Evolutionary conservation across 2,113 vertebrate genomes (phyloP), one percentile per base, ranked within the genome.

Genomic region (Quiscalus mexicanus): DNA sequence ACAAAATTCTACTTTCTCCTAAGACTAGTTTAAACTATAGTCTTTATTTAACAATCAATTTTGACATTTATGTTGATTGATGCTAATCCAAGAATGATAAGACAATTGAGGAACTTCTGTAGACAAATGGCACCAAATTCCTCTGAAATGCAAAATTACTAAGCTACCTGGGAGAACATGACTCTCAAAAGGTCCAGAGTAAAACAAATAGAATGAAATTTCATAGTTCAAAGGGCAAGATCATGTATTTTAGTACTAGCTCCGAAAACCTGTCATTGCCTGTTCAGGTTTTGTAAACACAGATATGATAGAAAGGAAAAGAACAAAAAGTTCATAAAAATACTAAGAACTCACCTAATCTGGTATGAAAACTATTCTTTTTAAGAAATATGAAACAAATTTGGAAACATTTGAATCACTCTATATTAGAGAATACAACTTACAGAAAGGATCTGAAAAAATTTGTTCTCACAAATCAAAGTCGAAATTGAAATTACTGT

Each of bases 321-420:
- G 1, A 69, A 23, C 1, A 35, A 18, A 71, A 73, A 21, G 2
- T 23, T 69, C 3, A 5, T 23, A 41, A 73, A 68, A 78, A 35
- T 21, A 64, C 10, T 30, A 20, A 23, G 33, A 70, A 39, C 20
- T 24, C 15, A 47, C 4, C 2, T 47, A 30, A 64, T 45, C 4
- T 53, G 16, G 31, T 8, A 25, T 15, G 18, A 37, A 44, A 49
- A 23, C 0, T 0, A 5, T 17, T 41, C 0, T 74, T 71, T 75
- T 67, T 7, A 78, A 65, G 28, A 89, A 60, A 70, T 28, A 28
- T 5, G 19, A 56, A 65, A 44, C 5, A 21, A 37, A 69, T 28
- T 56, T 21, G 4, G 25, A 86, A 60, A 60, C 2, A 16, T 31
- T 82, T 74, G 3, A n/a, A 60, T 64, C 41, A 35, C 0, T 4